These are phyloP conservation scores for Villa cingulata DNA, from an alignment of 2,888 invertebrate genomes.

Conservation along the genomic window DNA sequence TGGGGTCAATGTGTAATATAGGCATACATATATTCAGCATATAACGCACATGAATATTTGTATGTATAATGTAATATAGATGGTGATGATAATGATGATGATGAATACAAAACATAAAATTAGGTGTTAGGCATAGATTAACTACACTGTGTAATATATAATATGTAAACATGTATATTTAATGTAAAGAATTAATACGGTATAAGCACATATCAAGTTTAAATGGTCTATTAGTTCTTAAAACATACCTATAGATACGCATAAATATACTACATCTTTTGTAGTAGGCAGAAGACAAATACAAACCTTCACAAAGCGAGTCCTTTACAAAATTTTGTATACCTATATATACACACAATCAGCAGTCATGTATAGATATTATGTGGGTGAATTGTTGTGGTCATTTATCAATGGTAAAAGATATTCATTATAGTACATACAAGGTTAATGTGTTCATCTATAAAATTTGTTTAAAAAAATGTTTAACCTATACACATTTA, in stretches of 20 bases:
- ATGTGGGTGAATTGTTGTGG: neutral
- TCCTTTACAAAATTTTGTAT: neutral
- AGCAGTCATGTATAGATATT: neutral
- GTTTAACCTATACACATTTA: too few species aligned
- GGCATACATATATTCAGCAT: slow-evolving; percentile 1
- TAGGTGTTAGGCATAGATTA: neutral
- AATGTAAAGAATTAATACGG: too few species aligned
- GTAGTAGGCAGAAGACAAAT: neutral
- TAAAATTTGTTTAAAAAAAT: too few species aligned
- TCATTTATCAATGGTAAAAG: neutral
- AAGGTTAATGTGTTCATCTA: too few species aligned
- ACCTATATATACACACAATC: neutral
- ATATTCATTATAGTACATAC: neutral
- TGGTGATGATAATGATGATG: too few species aligned
- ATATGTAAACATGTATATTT: too few species aligned
- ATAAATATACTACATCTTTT: neutral
- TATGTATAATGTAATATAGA: too few species aligned
- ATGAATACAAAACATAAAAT: too few species aligned
- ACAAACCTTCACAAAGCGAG: neutral
- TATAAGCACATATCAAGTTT: neutral
- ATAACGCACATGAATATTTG: neutral
- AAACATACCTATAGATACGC: neutral
- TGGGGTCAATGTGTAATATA: neutral
- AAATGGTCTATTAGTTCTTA: slow-evolving; percentile 4
- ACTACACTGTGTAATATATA: too few species aligned